Conservation (phyloP, 2,888 invertebrate species). For the Orthosia incerta region DNA sequence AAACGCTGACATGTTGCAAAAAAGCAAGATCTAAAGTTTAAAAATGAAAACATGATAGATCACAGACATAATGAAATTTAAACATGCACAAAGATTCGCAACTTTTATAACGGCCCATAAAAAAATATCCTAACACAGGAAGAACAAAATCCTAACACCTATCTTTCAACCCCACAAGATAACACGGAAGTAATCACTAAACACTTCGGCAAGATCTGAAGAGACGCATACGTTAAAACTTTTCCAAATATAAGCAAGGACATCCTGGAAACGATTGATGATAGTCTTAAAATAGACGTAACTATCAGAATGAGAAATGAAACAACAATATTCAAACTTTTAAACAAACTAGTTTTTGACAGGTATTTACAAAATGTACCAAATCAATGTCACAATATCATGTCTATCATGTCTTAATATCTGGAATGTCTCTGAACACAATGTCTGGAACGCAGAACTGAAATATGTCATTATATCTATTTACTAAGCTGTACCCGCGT, state of each 20-base stretch:
- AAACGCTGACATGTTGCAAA: too few species aligned
- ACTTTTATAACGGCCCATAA: not conserved
- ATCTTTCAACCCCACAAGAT: not conserved
- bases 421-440: too few species aligned
- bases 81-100: not conserved
- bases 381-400: too few species aligned
- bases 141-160: not conserved
- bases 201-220: constrained; percentile 32
- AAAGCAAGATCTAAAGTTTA: not conserved
- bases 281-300: constrained; percentile 4
- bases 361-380: not conserved
- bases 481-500: too few species aligned
- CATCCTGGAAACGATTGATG: constrained; percentile 43
- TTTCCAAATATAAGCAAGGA: constrained; percentile 57
- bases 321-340: not conserved
- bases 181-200: constrained; percentile 38
- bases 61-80: too few species aligned
- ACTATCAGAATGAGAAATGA: not conserved
- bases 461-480: too few species aligned
- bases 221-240: constrained; percentile 33
- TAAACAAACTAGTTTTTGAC: not conserved
- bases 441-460: not conserved
- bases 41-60: too few species aligned
- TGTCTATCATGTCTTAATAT: too few species aligned
- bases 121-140: not conserved